phyloP scores from a whole-genome alignment of 2,113 vertebrate genomes.

The Bos javanicus region DNA sequence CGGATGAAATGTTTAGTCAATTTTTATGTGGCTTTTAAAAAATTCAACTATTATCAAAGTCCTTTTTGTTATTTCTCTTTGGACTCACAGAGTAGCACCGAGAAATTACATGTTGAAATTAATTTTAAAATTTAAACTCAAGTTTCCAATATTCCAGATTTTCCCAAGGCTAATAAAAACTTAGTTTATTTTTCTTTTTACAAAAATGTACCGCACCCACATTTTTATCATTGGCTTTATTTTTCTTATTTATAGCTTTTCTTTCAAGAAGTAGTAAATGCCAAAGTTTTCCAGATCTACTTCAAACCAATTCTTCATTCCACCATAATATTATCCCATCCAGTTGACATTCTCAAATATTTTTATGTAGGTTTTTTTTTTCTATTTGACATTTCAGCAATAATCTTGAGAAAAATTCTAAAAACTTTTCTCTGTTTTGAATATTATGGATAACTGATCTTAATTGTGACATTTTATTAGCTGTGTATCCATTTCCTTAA shows the following conservation, averaged over 20 bases:
- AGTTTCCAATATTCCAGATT: not conserved
- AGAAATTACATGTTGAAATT: not conserved
- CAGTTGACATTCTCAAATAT: not conserved
- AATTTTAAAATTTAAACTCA: not conserved
- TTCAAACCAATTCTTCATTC: not conserved
- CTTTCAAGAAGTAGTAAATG: not conserved
- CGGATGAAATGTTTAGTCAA: not conserved
- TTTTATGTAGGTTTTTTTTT: not conserved
- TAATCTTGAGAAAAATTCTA: not conserved
- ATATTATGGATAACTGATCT: not conserved
- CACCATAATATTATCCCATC: not conserved
- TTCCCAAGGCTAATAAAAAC: not conserved
- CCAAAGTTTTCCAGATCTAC: not conserved
- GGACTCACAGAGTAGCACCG: not conserved
- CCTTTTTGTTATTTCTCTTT: not conserved
- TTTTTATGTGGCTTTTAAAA: not conserved
- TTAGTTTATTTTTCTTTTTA: conserved; percentile 5
- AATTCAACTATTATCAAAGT: not conserved
- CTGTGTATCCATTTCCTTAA: conserved; percentile 9
- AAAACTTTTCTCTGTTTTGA: not conserved
- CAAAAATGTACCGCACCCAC: not conserved
- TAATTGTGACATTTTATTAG: conserved; percentile 21
- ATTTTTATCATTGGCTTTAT: not conserved
- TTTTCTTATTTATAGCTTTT: not conserved
- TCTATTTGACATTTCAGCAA: not conserved